Evolutionary conservation across 1,140 invertebrate species (phyloP).

Genomic region (Mamestra configurata): DNA sequence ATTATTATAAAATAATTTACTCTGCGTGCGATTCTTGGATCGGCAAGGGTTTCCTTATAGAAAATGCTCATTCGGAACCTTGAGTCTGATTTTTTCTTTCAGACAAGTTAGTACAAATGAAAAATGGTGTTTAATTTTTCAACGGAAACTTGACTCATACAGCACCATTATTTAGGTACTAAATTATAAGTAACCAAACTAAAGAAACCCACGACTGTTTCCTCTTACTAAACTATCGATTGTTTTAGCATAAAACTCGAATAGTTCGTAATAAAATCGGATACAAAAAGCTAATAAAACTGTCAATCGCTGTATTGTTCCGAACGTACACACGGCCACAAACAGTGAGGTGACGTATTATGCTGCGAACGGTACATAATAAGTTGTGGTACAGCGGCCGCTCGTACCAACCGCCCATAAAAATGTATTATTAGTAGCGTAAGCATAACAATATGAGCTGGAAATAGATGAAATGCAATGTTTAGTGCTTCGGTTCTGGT

Average conservation of each 20-base stretch:
- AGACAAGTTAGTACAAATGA: neutral
- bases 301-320: conserved; percentile 81
- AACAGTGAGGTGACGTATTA: conserved; percentile 56
- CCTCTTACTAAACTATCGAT: conserved; percentile 40
- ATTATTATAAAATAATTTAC: too few relatives aligned
- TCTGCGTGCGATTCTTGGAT: too few relatives aligned
- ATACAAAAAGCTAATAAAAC: conserved; percentile 79
- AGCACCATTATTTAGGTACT: too few relatives aligned
- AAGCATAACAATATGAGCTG: conserved; percentile 65
- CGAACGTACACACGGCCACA: conserved; percentile 58
- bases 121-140: neutral
- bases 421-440: conserved; percentile 71
- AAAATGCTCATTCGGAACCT: too few relatives aligned
- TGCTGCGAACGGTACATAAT: conserved; percentile 29
- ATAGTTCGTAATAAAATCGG: conserved; percentile 53
- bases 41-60: too few relatives aligned
- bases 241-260: conserved; percentile 18
- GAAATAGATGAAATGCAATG: conserved; percentile 68
- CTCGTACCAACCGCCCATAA: conserved; percentile 53
- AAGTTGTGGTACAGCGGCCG: conserved; percentile 20
- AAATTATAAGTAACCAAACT: too few relatives aligned
- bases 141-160: neutral
- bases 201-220: neutral
- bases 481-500: conserved; percentile 60
- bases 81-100: too few relatives aligned